Evolutionary conservation across 2,113 vertebrate species (phyloP).

Genomic region (Hippocampus zosterae): DNA sequence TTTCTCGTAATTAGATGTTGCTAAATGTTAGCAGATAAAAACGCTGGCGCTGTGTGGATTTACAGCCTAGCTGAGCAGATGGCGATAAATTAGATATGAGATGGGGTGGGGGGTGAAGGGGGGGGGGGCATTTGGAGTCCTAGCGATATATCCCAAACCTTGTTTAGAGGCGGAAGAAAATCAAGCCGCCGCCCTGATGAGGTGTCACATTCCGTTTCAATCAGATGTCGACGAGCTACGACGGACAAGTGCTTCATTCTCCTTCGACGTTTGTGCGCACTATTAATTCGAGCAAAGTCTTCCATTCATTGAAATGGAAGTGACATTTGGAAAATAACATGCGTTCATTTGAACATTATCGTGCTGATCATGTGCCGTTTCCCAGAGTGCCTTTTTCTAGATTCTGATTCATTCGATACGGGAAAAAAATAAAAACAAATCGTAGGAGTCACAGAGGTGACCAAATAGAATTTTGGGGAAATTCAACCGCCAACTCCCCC

Average conservation of each 20-base stretch:
- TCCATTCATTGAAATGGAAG: not conserved
- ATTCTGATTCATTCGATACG: not conserved
- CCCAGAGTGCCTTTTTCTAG: not conserved
- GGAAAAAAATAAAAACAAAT: too few species aligned
- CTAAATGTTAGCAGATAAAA: conserved; percentile 67
- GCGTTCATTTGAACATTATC: not conserved
- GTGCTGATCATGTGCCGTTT: not conserved
- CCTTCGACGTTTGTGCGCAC: not conserved
- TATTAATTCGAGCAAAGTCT: not conserved
- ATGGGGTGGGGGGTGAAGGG: conserved; percentile 7
- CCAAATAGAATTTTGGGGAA: not conserved
- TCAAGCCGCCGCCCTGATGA: not conserved
- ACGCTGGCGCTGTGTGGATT: conserved; percentile 57
- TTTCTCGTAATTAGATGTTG: conserved; percentile 67
- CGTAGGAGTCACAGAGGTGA: too few species aligned
- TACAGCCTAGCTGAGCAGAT: conserved; percentile 59
- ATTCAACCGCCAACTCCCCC: not conserved
- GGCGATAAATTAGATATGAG: conserved; percentile 63
- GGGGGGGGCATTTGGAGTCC: conserved; percentile 13
- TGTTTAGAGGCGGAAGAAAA: conserved; percentile 11
- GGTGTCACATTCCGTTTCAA: not conserved
- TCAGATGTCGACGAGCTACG: not conserved
- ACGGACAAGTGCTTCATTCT: not conserved
- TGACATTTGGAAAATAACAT: not conserved
- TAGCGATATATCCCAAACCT: conserved; percentile 19